Conservation (phyloP, 2,113 vertebrate species). For the Theristicus caerulescens region DNA sequence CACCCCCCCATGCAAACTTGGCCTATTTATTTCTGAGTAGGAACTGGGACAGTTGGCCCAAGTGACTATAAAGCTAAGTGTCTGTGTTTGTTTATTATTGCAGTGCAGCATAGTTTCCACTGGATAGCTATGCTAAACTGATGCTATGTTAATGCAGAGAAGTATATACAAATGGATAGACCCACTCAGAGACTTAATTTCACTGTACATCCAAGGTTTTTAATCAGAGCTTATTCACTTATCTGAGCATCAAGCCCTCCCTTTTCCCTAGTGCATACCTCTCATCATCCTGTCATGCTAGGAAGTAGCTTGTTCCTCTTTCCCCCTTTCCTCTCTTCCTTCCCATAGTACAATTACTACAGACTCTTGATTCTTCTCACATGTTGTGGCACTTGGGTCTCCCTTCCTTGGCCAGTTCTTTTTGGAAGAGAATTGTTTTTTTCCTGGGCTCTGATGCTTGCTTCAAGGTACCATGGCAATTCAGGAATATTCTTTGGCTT, state of each 20-base stretch:
- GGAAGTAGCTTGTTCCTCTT: background rate
- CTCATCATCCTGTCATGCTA: background rate
- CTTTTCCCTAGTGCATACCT: background rate
- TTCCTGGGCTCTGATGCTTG: background rate
- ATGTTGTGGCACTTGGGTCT: background rate
- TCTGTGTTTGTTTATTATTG: background rate
- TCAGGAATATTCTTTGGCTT: background rate
- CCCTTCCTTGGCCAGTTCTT: background rate
- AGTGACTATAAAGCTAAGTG: background rate
- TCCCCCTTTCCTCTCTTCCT: background rate
- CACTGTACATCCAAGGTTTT: background rate
- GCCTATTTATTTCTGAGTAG: background rate
- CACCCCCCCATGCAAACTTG: background rate
- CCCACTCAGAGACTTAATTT: background rate
- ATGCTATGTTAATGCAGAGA: background rate
- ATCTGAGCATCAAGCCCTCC: background rate
- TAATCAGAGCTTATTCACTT: background rate
- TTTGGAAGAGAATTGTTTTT: background rate
- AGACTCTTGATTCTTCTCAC: background rate
- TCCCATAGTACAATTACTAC: background rate
- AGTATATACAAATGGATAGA: background rate
- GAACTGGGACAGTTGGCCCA: background rate
- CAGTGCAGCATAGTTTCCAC: background rate
- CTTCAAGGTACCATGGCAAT: background rate
- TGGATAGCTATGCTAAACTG: background rate